A percentile compares a stretch with the other conserved stretches of the same genome.
Evolutionary conservation across 2,888 invertebrate genomes (phyloP).

Genomic region (Diarsia rubi): DNA sequence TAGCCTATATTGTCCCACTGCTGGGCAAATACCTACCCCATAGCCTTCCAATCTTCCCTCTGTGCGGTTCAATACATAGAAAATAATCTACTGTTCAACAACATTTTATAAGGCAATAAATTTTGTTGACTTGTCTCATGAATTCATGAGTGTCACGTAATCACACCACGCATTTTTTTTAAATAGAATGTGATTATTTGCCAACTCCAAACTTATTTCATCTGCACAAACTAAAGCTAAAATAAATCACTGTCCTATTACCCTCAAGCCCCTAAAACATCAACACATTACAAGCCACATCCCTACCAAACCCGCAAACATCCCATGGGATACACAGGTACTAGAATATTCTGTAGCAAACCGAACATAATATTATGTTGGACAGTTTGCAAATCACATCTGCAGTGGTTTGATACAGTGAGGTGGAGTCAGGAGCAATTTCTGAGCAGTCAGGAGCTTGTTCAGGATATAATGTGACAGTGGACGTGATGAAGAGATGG

Average conservation of each 20-base stretch:
- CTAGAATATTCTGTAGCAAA: constrained; percentile 28
- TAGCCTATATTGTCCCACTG: too few relatives aligned
- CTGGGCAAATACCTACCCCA: too few relatives aligned
- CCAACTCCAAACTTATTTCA: background rate
- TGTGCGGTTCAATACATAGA: background rate
- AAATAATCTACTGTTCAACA: background rate
- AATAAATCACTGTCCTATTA: background rate
- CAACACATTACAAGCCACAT: constrained; percentile 1
- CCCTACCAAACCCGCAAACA: background rate
- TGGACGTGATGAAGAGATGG: constrained; percentile 3
- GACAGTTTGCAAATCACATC: constrained; percentile 54
- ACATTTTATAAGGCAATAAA: background rate
- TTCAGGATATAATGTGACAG: constrained; percentile 42
- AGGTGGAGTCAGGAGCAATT: constrained; percentile 23
- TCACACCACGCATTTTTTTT: background rate
- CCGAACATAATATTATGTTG: constrained; percentile 33
- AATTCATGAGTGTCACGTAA: background rate
- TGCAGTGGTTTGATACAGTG: constrained; percentile 33
- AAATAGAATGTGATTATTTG: background rate
- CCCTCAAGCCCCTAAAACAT: background rate
- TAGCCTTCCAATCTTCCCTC: too few relatives aligned
- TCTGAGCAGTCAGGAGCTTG: constrained; percentile 22
- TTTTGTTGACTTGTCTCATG: background rate
- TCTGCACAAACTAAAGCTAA: background rate
- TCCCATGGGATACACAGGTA: constrained; percentile 13